These are phyloP conservation scores for Scolopax rusticola DNA, from an alignment of 2,797 vertebrate species.

Conservation along the genomic window DNA sequence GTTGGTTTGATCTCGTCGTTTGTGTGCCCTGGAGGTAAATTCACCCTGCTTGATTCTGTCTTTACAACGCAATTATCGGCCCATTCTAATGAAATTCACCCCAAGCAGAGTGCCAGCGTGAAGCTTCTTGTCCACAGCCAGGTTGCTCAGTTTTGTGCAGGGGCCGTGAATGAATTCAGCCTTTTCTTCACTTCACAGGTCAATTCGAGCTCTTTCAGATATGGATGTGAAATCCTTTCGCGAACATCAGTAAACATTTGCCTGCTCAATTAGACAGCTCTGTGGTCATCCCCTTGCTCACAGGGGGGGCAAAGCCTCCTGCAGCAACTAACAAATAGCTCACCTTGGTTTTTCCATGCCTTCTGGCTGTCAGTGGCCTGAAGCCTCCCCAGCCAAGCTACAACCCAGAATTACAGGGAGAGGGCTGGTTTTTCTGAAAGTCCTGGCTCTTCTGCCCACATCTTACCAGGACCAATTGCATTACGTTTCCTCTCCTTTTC, in stretches of 20 bases:
- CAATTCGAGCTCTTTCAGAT: neutral
- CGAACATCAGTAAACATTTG: neutral
- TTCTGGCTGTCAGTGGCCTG: neutral
- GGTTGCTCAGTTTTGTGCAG: neutral
- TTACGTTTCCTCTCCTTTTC: neutral
- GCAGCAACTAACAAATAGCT: neutral
- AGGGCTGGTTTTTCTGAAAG: neutral
- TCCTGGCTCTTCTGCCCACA: neutral
- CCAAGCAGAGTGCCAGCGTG: neutral
- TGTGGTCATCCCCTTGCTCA: neutral
- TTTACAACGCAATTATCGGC: neutral
- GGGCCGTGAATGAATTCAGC: neutral
- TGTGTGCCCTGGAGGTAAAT: neutral
- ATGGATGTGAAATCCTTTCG: neutral
- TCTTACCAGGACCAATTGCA: neutral
- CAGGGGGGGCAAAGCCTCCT: neutral
- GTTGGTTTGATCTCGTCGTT: conserved; percentile 2
- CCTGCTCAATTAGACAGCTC: conserved; percentile 7
- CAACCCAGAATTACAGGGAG: neutral
- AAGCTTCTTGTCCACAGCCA: neutral
- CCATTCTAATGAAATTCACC: neutral
- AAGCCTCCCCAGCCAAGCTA: neutral
- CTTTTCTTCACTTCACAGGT: neutral
- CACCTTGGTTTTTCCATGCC: neutral
- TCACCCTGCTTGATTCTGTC: neutral